Base-by-base conservation (phyloP, 1,140 invertebrate species). In the Zaprionus ornatus region DNA sequence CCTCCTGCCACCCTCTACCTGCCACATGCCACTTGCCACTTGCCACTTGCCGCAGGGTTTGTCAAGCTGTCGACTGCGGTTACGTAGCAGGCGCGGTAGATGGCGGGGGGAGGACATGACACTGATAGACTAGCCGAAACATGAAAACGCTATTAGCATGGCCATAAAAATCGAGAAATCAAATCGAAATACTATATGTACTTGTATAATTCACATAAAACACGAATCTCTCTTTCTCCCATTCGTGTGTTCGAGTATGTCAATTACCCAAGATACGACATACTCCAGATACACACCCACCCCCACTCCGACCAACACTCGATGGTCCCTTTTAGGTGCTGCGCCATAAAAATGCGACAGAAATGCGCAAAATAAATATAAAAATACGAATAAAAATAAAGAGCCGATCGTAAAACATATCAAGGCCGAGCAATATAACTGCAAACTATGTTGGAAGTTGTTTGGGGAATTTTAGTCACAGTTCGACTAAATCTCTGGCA, bases 101-200 rank as follows among this genome's bases (percentile, higher is more conserved):
- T 4, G 3, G 25, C 1, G 9, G 15, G 1, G 3, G 7, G 15
- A 27, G 21, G n/a, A 23, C 60, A 57, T 78, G 82, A 63, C 74
- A 76, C 65, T 66, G 78, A 79, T 68, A 68, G 77, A 78, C 71
- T 72, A 65, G 57, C 63, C 62, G 45, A 69, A 85, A 88, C 84
- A 88, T 71, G 84, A 73, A 90, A 88, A 88, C 67, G 72, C 85
- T 72, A 90, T 88, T 90, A 88, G 85, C 75, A 87, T 87, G 73
- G 71, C 54, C 77, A 64, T 87, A 83, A 83, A 86, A 77, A 68
- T 77, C 54, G 77, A 80, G 63, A 73, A 80, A 61, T 72, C 84
- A 63, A 74, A 78, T 80, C 74, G 57, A 79, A 62, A 66, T 42
- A 56, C 48, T 45, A 61, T 65, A 59, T 45, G n/a, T 62, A 42